These are phyloP conservation scores for Hipposideros larvatus DNA, from an alignment of 2,797 vertebrate genomes.

Conservation along the genomic window DNA sequence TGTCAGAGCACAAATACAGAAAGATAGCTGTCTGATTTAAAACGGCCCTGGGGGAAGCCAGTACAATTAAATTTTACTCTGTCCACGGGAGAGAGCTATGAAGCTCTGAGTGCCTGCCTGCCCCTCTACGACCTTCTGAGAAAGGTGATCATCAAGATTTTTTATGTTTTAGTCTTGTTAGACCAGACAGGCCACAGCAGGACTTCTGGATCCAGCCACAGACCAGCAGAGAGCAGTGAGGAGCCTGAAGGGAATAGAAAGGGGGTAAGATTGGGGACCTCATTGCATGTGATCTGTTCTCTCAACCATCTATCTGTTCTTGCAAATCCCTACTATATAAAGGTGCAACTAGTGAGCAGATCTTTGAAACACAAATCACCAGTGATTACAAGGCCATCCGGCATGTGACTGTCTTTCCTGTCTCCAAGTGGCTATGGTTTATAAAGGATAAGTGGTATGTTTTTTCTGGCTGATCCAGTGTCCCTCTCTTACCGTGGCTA, in stretches of 20 bases:
- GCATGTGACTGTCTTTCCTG: neutral
- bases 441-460: neutral
- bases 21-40: neutral
- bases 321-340: neutral
- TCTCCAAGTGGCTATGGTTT: neutral
- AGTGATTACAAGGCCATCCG: neutral
- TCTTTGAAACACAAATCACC: slow-evolving; percentile 38
- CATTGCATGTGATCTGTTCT: neutral
- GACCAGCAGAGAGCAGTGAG: neutral
- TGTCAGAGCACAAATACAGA: neutral
- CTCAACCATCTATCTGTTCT: slow-evolving; percentile 62
- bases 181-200: neutral
- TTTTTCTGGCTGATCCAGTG: neutral
- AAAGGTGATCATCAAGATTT: neutral
- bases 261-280: neutral
- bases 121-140: neutral
- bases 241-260: neutral
- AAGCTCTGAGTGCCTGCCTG: neutral
- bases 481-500: neutral
- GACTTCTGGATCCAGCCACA: neutral
- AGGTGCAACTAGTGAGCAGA: neutral
- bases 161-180: slow-evolving; percentile 9
- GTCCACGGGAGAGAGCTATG: neutral
- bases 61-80: neutral
- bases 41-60: neutral